Evolutionary conservation across 23 tunicate genomes (phyloP).

Genomic region (Halocynthia roretzi): DNA sequence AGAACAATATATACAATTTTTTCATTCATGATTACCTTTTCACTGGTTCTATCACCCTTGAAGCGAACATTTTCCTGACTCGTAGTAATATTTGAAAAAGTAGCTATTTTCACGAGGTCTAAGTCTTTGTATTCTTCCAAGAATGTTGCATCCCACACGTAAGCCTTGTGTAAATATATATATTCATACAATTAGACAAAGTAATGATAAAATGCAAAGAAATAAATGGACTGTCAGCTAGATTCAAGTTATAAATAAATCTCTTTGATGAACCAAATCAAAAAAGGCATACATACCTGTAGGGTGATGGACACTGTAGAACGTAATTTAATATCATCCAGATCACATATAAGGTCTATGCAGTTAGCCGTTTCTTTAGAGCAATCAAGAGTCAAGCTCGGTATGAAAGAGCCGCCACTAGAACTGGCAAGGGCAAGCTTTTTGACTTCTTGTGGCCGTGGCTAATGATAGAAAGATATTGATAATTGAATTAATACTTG

Average conservation of each 20-base stretch:
- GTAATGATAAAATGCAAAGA: too few species aligned
- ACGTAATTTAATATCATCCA: constrained; percentile 31
- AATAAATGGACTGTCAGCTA: too few species aligned
- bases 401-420: neutral
- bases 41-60: constrained; percentile 16
- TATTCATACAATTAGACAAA: too few species aligned
- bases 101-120: constrained; percentile 6
- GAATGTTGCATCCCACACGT: constrained; percentile 20
- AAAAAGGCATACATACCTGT: constrained; percentile 19
- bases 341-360: constrained; percentile 29
- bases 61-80: constrained; percentile 5
- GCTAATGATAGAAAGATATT: too few species aligned
- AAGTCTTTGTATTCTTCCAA: constrained; percentile 14
- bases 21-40: constrained; percentile 5
- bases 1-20: neutral
- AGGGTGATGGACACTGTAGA: constrained; percentile 39
- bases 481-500: too few species aligned
- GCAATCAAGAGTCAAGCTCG: constrained; percentile 39
- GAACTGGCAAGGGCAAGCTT: neutral
- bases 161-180: neutral
- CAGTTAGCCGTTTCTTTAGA: constrained; percentile 31
- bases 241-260: neutral
- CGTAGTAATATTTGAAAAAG: neutral
- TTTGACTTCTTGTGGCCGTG: too few species aligned
- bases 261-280: neutral